Conservation (phyloP, 2,888 invertebrate genomes). For the Rhabditoides inermis region DNA sequence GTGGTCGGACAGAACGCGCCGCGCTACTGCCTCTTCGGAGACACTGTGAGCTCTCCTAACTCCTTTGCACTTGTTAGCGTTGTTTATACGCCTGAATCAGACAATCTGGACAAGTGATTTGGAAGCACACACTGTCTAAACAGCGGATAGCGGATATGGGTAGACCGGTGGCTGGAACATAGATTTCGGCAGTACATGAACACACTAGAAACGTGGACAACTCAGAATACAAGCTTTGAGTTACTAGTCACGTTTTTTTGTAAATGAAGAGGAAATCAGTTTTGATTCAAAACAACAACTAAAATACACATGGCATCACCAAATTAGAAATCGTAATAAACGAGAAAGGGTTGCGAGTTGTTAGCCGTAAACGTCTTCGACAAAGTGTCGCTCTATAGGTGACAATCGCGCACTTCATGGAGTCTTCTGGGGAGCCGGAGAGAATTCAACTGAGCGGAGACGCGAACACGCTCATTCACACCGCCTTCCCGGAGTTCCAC, state of each 20-base stretch:
- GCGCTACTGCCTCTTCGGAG: slow-evolving; percentile 34
- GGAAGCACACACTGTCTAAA: too few species aligned
- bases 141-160: too few species aligned
- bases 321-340: too few species aligned
- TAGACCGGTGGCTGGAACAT: too few species aligned
- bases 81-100: neutral
- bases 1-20: slow-evolving; percentile 29
- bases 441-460: slow-evolving; percentile 21
- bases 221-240: too few species aligned
- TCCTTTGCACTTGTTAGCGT: neutral
- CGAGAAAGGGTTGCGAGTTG: too few species aligned
- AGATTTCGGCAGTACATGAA: too few species aligned
- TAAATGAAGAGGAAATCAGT: neutral
- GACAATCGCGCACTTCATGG: slow-evolving; percentile 28
- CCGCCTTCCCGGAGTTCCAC: slow-evolving; percentile 25
- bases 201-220: too few species aligned
- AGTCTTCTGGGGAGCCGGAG: slow-evolving; percentile 21
- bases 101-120: neutral
- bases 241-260: too few species aligned
- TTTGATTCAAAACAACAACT: neutral
- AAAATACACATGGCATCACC: too few species aligned
- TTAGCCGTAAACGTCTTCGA: too few species aligned
- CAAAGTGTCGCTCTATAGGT: too few species aligned
- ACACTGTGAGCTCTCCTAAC: slow-evolving; percentile 17
- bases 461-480: slow-evolving; percentile 12